phyloP scores from a whole-genome alignment of 92 coral and sea anemone genomes.

The Phymanthus crucifer region DNA sequence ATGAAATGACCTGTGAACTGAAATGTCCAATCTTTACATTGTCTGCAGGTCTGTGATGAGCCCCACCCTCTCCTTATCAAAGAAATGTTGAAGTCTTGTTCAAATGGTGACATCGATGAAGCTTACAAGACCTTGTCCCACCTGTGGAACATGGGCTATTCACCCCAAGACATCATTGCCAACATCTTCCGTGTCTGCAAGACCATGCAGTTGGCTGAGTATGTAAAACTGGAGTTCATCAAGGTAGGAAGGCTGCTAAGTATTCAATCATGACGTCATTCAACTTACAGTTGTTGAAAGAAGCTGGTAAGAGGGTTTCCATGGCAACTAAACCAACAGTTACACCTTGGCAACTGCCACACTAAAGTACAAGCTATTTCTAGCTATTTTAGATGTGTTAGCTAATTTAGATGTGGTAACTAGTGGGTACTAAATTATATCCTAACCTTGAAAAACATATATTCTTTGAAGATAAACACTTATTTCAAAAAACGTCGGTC shows the following conservation, averaged over 20 bases:
- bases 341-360: no score
- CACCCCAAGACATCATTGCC: constrained; percentile 92
- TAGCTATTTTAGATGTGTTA: no score
- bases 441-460: no score
- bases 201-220: constrained; percentile 85
- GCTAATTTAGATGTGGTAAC: no score
- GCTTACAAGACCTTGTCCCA: constrained; percentile 89
- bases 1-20: no score
- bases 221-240: constrained; percentile 87
- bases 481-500: no score
- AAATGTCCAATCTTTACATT: not conserved
- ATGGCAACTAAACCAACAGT: not conserved
- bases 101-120: constrained; percentile 84
- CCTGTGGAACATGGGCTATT: constrained; percentile 97
- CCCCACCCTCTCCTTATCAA: constrained; percentile 92
- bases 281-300: no score
- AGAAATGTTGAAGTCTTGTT: constrained; percentile 87
- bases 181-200: constrained; percentile 95
- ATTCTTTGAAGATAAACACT: no score
- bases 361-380: no score
- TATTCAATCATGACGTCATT: no score
- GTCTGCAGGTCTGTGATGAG: constrained; percentile 89
- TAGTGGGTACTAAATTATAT: no score
- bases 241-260: constrained; percentile 55
- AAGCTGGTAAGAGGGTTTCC: no score